Percentiles rank a stretch among this genome's conserved stretches.
These are phyloP conservation scores for Scaptodrosophila latifasciaeformis DNA, from an alignment of 2,888 invertebrate species.

Conservation along the genomic window DNA sequence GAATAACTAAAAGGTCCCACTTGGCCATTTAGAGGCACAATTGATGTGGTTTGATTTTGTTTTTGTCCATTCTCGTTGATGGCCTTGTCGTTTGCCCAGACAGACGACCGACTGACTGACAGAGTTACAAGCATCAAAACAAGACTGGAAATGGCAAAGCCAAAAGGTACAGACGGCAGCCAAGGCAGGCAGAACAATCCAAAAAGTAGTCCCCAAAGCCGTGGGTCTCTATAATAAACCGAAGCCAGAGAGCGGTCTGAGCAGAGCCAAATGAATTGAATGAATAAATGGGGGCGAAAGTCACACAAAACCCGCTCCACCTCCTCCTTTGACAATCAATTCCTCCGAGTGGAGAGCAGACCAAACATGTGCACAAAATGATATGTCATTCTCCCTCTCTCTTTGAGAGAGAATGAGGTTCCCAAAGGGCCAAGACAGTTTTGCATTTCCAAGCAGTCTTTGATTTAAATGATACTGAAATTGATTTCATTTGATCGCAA, in stretches of 20 bases:
- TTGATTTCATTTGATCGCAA: constrained; percentile 64
- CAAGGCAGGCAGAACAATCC: constrained; percentile 9
- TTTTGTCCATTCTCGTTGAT: too few relatives aligned
- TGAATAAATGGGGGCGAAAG: constrained; percentile 51
- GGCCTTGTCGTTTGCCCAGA: too few relatives aligned
- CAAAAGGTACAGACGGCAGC: constrained; percentile 8
- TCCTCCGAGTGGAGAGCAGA: constrained; percentile 16
- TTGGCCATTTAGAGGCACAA: constrained; percentile 68
- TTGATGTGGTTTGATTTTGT: constrained; percentile 70
- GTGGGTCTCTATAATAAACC: too few relatives aligned
- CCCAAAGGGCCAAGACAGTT: constrained; percentile 11
- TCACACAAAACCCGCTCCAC: constrained; percentile 20
- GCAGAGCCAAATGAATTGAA: constrained; percentile 40
- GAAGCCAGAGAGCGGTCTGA: background rate
- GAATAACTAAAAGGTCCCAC: constrained; percentile 67
- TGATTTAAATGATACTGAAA: constrained; percentile 64
- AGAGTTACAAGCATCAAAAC: constrained; percentile 10
- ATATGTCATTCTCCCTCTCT: constrained; percentile 22
- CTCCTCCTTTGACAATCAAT: constrained; percentile 29
- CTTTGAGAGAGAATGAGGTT: background rate
- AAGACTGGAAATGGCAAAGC: constrained; percentile 32
- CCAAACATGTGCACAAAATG: constrained; percentile 62
- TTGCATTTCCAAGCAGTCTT: too few relatives aligned
- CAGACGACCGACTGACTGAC: constrained; percentile 1
- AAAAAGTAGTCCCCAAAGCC: constrained; percentile 45